Evolutionary conservation across 64 coral and sea anemone genomes (phyloP).

Genomic region (Porites lutea): DNA sequence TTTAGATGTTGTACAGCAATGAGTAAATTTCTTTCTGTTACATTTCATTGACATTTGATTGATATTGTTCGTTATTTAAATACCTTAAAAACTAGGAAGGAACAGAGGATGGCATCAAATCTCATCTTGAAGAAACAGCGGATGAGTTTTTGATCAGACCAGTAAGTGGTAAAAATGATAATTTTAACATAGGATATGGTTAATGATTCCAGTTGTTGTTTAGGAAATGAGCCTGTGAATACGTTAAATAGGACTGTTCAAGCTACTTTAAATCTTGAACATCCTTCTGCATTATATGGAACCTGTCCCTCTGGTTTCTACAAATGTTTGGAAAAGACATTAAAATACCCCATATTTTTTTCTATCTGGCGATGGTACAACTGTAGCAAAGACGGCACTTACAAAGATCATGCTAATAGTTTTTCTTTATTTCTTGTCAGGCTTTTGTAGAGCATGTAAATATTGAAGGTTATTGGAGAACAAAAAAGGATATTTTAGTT

Average conservation of each 20-base stretch:
- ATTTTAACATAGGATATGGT: not conserved
- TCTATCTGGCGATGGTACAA: no score
- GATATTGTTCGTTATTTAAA: not conserved
- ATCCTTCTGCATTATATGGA: no score
- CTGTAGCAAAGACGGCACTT: no score
- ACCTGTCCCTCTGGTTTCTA: no score
- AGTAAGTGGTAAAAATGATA: not conserved
- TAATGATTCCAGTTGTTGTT: not conserved
- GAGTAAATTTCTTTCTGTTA: no score
- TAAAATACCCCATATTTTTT: no score
- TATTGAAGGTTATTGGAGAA: conserved; percentile 76
- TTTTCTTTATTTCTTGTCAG: conserved; percentile 6
- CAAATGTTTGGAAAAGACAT: no score
- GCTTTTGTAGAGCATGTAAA: conserved; percentile 57
- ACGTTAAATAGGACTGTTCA: no score
- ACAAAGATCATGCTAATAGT: not conserved
- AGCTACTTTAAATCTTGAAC: no score
- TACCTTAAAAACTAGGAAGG: not conserved
- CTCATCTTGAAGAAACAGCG: not conserved
- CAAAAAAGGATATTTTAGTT: conserved; percentile 65
- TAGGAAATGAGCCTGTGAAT: no score
- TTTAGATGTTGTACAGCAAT: no score
- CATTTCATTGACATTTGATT: no score
- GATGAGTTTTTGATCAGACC: conserved; percentile 21
- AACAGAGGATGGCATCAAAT: not conserved